These are phyloP conservation scores for Drosophila ogumai DNA, from an alignment of 1,140 invertebrate genomes.

Conservation along the genomic window DNA sequence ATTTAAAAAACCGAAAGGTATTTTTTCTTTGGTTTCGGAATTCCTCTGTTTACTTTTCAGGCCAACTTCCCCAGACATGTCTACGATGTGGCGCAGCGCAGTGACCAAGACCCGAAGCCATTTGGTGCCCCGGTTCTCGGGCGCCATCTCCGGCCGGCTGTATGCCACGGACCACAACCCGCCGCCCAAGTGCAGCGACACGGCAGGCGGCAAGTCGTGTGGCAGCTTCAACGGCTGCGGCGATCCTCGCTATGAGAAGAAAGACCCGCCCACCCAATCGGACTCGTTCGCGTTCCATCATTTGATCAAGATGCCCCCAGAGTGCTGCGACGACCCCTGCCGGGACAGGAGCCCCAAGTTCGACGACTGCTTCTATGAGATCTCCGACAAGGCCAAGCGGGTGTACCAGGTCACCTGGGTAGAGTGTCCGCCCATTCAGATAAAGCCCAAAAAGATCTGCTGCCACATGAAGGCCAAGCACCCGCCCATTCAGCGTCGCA, in stretches of 20 bases:
- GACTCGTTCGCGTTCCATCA: conserved; percentile 31
- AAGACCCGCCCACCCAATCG: background rate
- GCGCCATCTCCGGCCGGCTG: background rate
- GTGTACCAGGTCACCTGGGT: conserved; percentile 71
- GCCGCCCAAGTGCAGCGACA: conserved; percentile 4
- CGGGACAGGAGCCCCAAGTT: conserved; percentile 14
- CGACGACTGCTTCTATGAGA: conserved; percentile 58
- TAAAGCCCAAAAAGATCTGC: conserved; percentile 71
- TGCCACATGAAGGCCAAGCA: conserved; percentile 22
- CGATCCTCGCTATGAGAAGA: conserved; percentile 12
- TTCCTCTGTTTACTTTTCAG: background rate
- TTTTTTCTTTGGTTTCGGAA: conserved; percentile 20
- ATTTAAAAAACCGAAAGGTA: background rate
- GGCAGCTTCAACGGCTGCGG: background rate
- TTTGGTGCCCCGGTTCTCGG: background rate
- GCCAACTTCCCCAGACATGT: background rate
- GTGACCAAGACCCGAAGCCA: background rate
- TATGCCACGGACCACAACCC: conserved; percentile 25
- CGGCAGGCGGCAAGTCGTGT: background rate
- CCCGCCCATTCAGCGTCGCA: conserved; percentile 40
- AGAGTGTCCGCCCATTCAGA: conserved; percentile 62
- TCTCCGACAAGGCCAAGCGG: conserved; percentile 62
- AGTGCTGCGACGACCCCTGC: conserved; percentile 4
- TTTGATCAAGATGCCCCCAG: background rate
- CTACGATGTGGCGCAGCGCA: conserved; percentile 8